Base-by-base conservation (phyloP, 1,140 invertebrate genomes). In the Lerema accius region DNA sequence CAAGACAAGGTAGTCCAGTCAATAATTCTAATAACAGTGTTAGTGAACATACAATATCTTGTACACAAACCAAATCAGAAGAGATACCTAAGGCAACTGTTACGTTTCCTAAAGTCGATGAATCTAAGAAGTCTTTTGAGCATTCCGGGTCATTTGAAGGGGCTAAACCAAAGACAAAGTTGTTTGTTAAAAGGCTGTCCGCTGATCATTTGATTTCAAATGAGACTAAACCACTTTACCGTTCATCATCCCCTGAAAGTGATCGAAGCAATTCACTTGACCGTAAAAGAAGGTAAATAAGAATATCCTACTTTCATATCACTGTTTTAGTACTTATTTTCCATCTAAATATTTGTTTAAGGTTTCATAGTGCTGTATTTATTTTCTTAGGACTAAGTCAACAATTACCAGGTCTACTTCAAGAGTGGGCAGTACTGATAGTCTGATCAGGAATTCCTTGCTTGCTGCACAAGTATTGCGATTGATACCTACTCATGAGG, bases 401-500 rank as follows among this genome's bases (percentile, higher is more conserved):
- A 89, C 86, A 64, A 86, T 90, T 28, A 86, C 86, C 48, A 61
- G 85, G 59, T 86, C 86, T 58, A 63, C 73, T 55, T 90, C 87
- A 61, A 79, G 86, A 50, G 84, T 86, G 17, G 92, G 92, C 4
- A 95, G 94, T 67, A 94, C 93, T 73, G 94, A 95, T 69, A 95
- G 94, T 82, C 90, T 95, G 62, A 95, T 94, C 11, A 92, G 94
- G 60, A 94, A 96, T 71, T 93, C 95, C 23, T 82, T 96, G 61
- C 90, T 96, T 70, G 95, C 95, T 53, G 95, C 95, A 63, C 95
- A 96, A 89, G 95, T 96, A 51, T 80, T 96, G 48, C 94, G 95
- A 87, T 92, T 96, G 56, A 96, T 96, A 76, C 95, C 96, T 11
- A 95, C 95, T 1, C 93, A 94, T 43, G 95, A 96, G 82, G 95